These are phyloP conservation scores for Marmota flaviventris DNA, from an alignment of 2,113 vertebrate species.

Conservation along the genomic window DNA sequence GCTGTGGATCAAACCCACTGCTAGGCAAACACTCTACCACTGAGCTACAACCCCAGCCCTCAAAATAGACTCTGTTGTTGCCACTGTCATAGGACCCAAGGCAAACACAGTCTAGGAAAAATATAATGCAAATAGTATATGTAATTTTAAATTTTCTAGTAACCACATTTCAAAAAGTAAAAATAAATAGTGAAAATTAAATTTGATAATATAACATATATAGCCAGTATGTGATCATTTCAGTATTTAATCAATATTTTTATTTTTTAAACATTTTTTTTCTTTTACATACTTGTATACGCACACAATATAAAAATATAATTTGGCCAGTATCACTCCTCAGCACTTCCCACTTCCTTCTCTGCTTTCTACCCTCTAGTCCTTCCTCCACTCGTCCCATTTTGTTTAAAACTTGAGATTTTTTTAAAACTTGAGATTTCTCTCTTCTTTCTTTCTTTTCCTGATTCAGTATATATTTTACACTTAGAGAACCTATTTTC, in stretches of 20 bases:
- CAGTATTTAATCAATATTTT: not conserved
- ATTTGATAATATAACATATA: not conserved
- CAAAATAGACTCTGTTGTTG: not conserved
- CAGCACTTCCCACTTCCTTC: too few species aligned
- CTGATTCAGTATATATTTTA: not conserved
- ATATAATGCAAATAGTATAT: not conserved
- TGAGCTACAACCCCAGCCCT: too few species aligned
- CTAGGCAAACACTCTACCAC: too few species aligned
- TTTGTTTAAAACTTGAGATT: not conserved
- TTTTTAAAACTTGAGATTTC: not conserved
- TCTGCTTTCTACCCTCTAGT: too few species aligned
- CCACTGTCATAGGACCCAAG: not conserved
- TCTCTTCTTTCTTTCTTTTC: not conserved
- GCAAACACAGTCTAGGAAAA: not conserved
- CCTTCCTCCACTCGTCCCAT: too few species aligned
- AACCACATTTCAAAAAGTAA: conserved; percentile 11
- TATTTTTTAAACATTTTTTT: too few species aligned
- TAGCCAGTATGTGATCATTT: not conserved
- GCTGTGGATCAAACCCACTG: too few species aligned
- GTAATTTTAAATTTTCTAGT: conserved; percentile 1
- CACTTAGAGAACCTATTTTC: not conserved
- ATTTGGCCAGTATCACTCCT: too few species aligned
- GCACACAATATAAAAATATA: too few species aligned
- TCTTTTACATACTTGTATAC: too few species aligned
- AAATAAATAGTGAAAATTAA: conserved; percentile 41